Base-by-base conservation (phyloP, 2,797 vertebrate genomes). In the Cryptoblepharus egeriae region DNA sequence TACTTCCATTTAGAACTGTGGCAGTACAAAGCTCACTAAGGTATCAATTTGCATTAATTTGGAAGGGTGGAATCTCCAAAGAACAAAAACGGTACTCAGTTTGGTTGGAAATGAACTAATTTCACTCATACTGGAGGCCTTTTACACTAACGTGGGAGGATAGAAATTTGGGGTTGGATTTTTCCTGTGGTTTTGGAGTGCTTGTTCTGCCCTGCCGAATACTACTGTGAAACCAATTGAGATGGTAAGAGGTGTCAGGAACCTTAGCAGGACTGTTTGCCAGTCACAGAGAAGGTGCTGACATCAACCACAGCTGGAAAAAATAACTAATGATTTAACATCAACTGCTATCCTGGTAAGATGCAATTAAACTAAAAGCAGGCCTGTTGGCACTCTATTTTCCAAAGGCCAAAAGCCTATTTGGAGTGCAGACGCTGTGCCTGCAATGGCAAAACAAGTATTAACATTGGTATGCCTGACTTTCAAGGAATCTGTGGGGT, bases 301-400 rank as follows among this genome's bases (percentile, higher is more conserved):
- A 91, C 84, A 86, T 76, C 89, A 82, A 37, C 74, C 80, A 24
- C 77, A 71, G 61, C 5, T 84, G 71, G 71, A 70, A 68, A 86
- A 81, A 88, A 60, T 58, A 75, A 75, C 49, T 77, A 80, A 88
- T 74, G 84, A 84, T 76, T 77, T 90, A 86, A 82, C 81, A 87
- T 55, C 74, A 77, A 72, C 67, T 83, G 80, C 75, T 35, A 71
- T 71, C 80, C 75, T 70, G 77, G 77, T 55, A 82, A 73, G 77
- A 49, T 82, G 55, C 52, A 89, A 92, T 91, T 88, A 85, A 80
- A 55, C 85, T 91, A 65, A 75, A 84, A 91, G 74, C 57, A 77
- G 1, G 22, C 55, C 75, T 61, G 67, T 88, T 82, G 88, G 85
- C 82, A 30, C 58, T 7, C 60, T 37, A 8, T 80, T 81, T 79